Percentiles rank a stretch among this genome's conserved stretches.
Conservation (phyloP, 1,140 invertebrate genomes). For the Cydia strobilella region DNA sequence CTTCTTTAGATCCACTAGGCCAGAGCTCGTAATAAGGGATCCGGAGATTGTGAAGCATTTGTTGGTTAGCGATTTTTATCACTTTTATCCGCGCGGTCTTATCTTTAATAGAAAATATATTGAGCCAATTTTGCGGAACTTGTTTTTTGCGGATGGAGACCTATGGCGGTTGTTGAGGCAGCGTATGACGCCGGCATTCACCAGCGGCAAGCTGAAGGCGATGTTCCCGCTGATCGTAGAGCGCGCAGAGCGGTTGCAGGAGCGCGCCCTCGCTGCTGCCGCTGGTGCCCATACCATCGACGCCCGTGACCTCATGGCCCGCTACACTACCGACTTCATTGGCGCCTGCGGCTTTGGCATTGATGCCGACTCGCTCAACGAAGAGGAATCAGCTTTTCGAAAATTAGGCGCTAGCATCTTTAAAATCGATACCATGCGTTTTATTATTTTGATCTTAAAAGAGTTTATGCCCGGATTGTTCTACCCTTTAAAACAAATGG, state of each 20-base stretch:
- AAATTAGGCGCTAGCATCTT: constrained; percentile 67
- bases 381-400: constrained; percentile 64
- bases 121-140: constrained; percentile 58
- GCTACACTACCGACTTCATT: constrained; percentile 79
- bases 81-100: constrained; percentile 68
- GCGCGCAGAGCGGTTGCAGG: constrained; percentile 59
- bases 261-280: constrained; percentile 41
- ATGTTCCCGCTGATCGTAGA: constrained; percentile 77
- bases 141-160: constrained; percentile 59
- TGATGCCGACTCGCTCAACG: constrained; percentile 59
- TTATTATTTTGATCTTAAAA: constrained; percentile 44
- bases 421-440: constrained; percentile 35
- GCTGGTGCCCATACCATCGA: constrained; percentile 50
- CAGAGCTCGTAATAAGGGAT: constrained; percentile 79
- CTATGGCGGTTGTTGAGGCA: constrained; percentile 80
- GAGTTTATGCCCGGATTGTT: constrained; percentile 51
- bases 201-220: constrained; percentile 79
- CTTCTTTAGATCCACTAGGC: constrained; percentile 50
- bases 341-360: constrained; percentile 73
- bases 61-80: constrained; percentile 80
- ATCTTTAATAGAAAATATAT: constrained; percentile 48
- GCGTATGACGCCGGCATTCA: constrained; percentile 82
- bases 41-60: constrained; percentile 80
- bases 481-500: constrained; percentile 44
- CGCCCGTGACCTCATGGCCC: constrained; percentile 69